Evolutionary conservation across 1,140 invertebrate genomes (phyloP), one percentile per base, ranked within the genome.

Genomic region (Thaumetopoea pityocampa): DNA sequence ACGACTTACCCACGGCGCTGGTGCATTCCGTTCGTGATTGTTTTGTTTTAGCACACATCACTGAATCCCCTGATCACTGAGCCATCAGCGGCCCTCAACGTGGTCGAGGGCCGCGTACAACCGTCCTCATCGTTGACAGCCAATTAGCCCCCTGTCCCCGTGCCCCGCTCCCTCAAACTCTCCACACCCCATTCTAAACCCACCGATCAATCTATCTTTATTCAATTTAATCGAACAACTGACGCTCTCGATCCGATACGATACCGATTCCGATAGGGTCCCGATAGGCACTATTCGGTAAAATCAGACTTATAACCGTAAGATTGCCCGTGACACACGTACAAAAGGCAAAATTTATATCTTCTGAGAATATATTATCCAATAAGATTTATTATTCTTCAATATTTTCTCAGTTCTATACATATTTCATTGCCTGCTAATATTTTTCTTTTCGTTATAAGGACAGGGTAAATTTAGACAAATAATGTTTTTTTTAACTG

Each of bases 81-180:
- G 40, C 38, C 47, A 44, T 45, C 42, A 29, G 27, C 38, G 43
- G 24, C 59, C 55, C 50, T 54, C 59, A 46, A 44, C 48, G 41
- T 44, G 28, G 30, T 33, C 30, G 40, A 46, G 30, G 47, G 20
- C 35, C 36, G 33, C 28, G 44, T 44, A 46, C 49, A 58, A 67
- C 67, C 65, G 72, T 56, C 62, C 72, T 77, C 70, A 66, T 77
- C 64, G 68, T 57, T 81, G 79, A 83, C 76, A 83, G 61, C 72
- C 79, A 81, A 83, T 83, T 83, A 83, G 62, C 63, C 65, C 48
- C 38, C 18, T 64, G 55, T 57, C 67, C 58, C 57, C 49, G 38
- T 45, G 37, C 45, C 38, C 30, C 36, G 14, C 22, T 16, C 38
- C 52, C 59, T 59, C 55, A 23, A 51, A 32, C 48, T 52, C 37